Evolutionary conservation across 2,888 invertebrate species (phyloP).

Genomic region (Drymonia ruficornis): DNA sequence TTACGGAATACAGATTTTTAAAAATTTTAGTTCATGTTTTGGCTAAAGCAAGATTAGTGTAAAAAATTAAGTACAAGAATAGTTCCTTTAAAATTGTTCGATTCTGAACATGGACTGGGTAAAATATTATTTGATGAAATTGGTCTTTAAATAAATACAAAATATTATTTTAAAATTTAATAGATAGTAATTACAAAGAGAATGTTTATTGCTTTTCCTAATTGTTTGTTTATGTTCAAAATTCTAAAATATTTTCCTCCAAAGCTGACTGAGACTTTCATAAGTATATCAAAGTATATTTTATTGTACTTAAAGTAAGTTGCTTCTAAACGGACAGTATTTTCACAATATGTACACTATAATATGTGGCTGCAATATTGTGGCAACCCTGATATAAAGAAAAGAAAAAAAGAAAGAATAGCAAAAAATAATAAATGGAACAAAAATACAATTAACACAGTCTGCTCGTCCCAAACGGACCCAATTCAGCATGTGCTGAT

Average conservation of each 20-base stretch:
- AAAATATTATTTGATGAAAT: constrained; percentile 15
- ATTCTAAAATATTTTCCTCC: constrained; percentile 27
- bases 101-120: constrained; percentile 21
- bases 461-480: too few relatives aligned
- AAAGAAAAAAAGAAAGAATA: too few relatives aligned
- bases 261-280: constrained; percentile 37
- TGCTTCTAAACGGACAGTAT: too few relatives aligned
- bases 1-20: constrained; percentile 27
- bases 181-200: neutral
- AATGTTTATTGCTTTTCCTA: neutral
- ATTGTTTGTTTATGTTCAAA: neutral
- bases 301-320: constrained; percentile 42
- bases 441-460: too few relatives aligned
- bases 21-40: too few relatives aligned
- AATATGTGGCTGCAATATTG: too few relatives aligned
- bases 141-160: neutral
- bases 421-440: too few relatives aligned
- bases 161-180: too few relatives aligned
- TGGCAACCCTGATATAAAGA: too few relatives aligned
- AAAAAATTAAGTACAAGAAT: constrained; percentile 21
- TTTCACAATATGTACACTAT: too few relatives aligned
- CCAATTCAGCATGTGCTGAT: too few relatives aligned
- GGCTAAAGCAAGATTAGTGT: constrained; percentile 7
- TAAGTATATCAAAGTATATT: constrained; percentile 41
- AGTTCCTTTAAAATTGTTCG: constrained; percentile 22